Percentiles rank a stretch among this genome's conserved stretches.
These are phyloP conservation scores for Pogonomyrmex barbatus DNA, from an alignment of 1,140 invertebrate genomes.

Conservation along the genomic window DNA sequence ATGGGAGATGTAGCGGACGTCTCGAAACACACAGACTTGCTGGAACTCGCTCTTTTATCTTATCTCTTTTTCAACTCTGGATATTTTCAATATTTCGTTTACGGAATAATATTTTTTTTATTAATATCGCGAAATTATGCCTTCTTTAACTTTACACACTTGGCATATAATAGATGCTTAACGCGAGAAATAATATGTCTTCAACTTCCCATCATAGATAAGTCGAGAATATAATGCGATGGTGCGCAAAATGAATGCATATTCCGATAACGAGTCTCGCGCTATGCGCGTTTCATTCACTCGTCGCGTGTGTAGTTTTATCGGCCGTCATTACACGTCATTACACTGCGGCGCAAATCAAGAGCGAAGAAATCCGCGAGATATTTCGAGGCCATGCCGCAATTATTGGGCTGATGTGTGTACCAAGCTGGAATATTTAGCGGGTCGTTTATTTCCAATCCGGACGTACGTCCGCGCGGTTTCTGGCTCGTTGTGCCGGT, in stretches of 20 bases:
- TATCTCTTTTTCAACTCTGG: background rate
- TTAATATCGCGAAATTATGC: background rate
- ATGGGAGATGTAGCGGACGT: background rate
- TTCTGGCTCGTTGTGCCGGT: background rate
- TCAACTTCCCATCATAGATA: background rate
- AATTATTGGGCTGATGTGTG: conserved; percentile 45
- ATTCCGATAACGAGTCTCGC: conserved; percentile 28
- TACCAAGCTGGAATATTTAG: conserved; percentile 40
- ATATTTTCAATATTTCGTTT: background rate
- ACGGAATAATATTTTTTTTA: background rate
- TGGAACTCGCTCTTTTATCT: background rate
- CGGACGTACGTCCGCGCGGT: conserved; percentile 28
- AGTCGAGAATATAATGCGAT: background rate
- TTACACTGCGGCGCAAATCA: background rate
- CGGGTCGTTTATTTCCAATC: conserved; percentile 48
- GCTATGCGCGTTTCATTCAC: conserved; percentile 5
- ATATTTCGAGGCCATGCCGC: conserved; percentile 42
- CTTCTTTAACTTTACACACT: background rate
- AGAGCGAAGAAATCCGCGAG: conserved; percentile 21
- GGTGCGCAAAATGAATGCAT: conserved; percentile 1
- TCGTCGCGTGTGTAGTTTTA: conserved; percentile 10
- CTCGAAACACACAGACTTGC: background rate
- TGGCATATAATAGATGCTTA: background rate
- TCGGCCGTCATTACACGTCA: background rate
- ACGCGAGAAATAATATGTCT: background rate